phyloP scores from a whole-genome alignment of 2,888 invertebrate species.

The Acanthosepion esculentum region DNA sequence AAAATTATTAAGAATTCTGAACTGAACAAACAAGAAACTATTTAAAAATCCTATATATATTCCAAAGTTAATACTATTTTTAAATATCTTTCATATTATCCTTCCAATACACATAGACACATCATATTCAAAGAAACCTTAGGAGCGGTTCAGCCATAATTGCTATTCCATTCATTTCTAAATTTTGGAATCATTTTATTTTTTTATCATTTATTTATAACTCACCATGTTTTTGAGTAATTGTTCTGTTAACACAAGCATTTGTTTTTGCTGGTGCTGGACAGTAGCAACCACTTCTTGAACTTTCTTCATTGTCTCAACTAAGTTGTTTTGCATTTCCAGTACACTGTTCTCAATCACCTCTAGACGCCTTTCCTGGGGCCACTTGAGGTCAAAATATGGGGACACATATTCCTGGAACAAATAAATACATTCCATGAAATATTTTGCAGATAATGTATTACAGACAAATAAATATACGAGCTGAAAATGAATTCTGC shows the following conservation, averaged over 20 bases:
- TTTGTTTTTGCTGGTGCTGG: slow-evolving; percentile 60
- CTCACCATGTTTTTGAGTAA: slow-evolving; percentile 50
- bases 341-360: slow-evolving; percentile 58
- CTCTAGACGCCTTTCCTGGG: slow-evolving; percentile 56
- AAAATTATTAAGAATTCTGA: too few relatives aligned
- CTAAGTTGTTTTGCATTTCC: slow-evolving; percentile 55
- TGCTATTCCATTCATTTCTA: not conserved
- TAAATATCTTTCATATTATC: not conserved
- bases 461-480: not conserved
- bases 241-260: slow-evolving; percentile 58
- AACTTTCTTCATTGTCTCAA: slow-evolving; percentile 57
- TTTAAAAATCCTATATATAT: too few relatives aligned
- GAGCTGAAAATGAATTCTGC: too few relatives aligned
- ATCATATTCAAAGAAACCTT: not conserved
- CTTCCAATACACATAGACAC: not conserved
- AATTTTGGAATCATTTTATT: not conserved
- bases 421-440: not conserved
- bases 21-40: too few relatives aligned
- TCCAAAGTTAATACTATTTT: not conserved
- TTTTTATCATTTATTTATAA: not conserved
- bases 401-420: slow-evolving; percentile 61
- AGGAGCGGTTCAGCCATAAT: not conserved
- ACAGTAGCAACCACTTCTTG: slow-evolving; percentile 58
- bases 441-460: not conserved
- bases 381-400: slow-evolving; percentile 60